A percentile compares a stretch with the other conserved stretches of the same genome.
phyloP scores from a whole-genome alignment of 35 echinoderm and acorn worm genomes.

The Acanthaster planci region DNA sequence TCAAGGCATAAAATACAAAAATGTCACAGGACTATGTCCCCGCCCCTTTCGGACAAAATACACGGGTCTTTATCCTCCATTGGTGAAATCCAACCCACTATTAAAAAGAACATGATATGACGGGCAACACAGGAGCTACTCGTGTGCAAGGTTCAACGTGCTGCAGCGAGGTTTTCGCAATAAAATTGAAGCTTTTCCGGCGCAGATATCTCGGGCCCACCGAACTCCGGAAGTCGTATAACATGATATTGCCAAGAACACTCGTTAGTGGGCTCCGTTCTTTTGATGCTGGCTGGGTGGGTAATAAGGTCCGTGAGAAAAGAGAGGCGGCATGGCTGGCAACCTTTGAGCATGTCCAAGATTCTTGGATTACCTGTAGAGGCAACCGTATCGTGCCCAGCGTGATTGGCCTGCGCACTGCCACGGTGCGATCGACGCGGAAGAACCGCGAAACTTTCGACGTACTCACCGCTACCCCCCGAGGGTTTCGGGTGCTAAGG shows the following conservation, averaged over 20 bases:
- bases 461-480: conserved; percentile 16
- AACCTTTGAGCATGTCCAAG: conserved; percentile 13
- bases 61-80: too few species aligned
- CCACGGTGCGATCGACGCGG: conserved; percentile 22
- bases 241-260: conserved; percentile 31
- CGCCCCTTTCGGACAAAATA: too few species aligned
- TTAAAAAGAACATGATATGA: conserved; percentile 16
- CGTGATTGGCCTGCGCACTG: conserved; percentile 14
- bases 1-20: too few species aligned
- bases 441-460: conserved; percentile 10
- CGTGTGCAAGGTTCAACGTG: conserved; percentile 12
- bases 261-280: conserved; percentile 18
- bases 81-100: too few species aligned
- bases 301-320: background rate
- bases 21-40: too few species aligned
- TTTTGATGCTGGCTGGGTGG: conserved; percentile 17
- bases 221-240: conserved; percentile 27
- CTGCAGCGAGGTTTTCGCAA: conserved; percentile 7
- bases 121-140: background rate
- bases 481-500: conserved; percentile 7
- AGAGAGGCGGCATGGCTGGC: conserved; percentile 1
- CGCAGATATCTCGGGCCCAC: conserved; percentile 3
- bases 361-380: conserved; percentile 17
- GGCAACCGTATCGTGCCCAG: conserved; percentile 2
- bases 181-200: conserved; percentile 28